Conservation (phyloP, 2,113 vertebrate genomes). For the Hystrix brachyura region DNA sequence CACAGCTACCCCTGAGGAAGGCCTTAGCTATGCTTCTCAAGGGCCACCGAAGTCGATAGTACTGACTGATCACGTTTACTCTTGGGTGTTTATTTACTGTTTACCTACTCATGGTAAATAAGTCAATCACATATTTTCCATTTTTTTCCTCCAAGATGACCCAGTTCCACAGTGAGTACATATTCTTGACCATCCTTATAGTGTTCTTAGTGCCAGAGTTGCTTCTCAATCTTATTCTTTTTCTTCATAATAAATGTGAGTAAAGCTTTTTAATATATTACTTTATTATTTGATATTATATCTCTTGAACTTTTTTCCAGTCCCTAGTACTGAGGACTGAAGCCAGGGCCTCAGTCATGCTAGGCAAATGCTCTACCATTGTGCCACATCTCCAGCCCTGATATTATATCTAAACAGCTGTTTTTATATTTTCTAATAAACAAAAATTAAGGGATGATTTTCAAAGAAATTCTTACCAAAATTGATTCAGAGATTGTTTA, state of each 20-base stretch:
- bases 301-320: not conserved
- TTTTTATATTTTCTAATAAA: constrained; percentile 42
- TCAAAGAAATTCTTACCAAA: constrained; percentile 65
- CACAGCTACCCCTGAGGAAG: not conserved
- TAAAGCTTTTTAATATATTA: not conserved
- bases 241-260: not conserved
- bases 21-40: not conserved
- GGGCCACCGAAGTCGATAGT: not conserved
- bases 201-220: not conserved
- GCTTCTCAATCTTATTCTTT: not conserved
- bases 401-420: not conserved
- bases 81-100: not conserved
- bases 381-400: not conserved
- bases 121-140: not conserved
- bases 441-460: constrained; percentile 23
- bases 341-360: not conserved
- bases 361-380: not conserved
- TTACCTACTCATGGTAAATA: not conserved
- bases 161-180: not conserved
- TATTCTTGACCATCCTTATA: not conserved
- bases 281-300: constrained; percentile 9
- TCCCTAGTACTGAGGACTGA: not conserved
- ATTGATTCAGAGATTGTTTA: constrained; percentile 4
- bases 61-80: not conserved
- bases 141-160: constrained; percentile 3